These are phyloP conservation scores for Panthera tigris DNA, from an alignment of 2,113 vertebrate genomes.

Conservation along the genomic window DNA sequence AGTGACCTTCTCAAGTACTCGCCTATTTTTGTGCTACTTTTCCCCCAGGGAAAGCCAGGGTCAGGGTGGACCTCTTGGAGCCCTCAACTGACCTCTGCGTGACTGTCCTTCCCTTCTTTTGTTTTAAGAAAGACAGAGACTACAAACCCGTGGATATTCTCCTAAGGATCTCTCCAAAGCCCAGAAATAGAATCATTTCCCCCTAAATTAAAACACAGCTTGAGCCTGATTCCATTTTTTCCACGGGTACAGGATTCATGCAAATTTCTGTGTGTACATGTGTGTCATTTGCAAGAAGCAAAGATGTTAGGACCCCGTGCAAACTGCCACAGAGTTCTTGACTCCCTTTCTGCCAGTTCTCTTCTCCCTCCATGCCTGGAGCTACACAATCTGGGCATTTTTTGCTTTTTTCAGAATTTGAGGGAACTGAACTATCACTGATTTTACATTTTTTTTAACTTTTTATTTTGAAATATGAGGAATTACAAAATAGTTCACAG, in stretches of 20 bases:
- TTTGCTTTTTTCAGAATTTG: background rate
- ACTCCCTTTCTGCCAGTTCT: background rate
- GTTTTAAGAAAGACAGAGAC: background rate
- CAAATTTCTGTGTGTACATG: background rate
- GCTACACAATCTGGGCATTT: background rate
- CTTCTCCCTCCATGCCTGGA: background rate
- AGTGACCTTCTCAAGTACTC: background rate
- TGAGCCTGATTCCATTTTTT: background rate
- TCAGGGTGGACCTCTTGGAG: background rate
- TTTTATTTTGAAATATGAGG: slow-evolving; percentile 42
- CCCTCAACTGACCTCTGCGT: background rate
- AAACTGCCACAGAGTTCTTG: background rate
- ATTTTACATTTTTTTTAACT: background rate
- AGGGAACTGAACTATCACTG: background rate
- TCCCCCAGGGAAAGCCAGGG: background rate
- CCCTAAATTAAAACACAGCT: background rate
- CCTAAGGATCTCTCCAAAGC: background rate
- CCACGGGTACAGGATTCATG: background rate
- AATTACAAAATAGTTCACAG: slow-evolving; percentile 37
- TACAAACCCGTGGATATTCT: background rate
- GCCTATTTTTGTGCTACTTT: background rate
- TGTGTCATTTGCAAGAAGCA: slow-evolving; percentile 35
- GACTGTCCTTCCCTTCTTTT: background rate
- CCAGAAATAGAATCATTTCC: background rate
- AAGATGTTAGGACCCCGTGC: background rate